Evolutionary conservation across 2,797 vertebrate genomes (phyloP), one percentile per base, ranked within the genome.

Genomic region (Gobio occitaniae): DNA sequence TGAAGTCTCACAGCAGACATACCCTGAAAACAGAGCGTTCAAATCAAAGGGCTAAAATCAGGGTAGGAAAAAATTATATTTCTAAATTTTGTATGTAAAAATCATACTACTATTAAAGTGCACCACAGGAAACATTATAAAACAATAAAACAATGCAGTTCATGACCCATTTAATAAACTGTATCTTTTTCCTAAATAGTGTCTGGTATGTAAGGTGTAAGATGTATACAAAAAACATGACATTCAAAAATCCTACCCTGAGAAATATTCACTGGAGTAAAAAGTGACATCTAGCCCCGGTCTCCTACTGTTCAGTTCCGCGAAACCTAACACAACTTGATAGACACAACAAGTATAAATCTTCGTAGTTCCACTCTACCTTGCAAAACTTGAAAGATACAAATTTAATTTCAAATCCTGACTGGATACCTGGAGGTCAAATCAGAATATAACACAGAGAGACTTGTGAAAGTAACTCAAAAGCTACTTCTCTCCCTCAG

Each of bases 391-490:
- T 52, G 70, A 65, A 19, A 50, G 19, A 75, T 32, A 50, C 29
- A 41, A 65, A 78, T 78, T 21, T 41, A 54, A 76, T 68, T 47
- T 77, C 50, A 77, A 84, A 84, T 54, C 32, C 47, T 25, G 71
- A 66, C 71, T 66, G 59, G 44, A 75, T n/a, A 52, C 48, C 71
- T 69, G 63, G 16, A 47, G 74, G 82, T 56, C 79, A 81, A 54
- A 52, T 41, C 61, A 56, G 32, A 56, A 52, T 47, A 12, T 77
- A 54, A 54, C 10, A 25, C 36, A 77, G 63, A 84, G 25, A 47
- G 38, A 69, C 61, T 56, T 56, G 72, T 56, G n/a, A 83, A 83
- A 77, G 65, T 84, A 17, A 56, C 48, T 68, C 63, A 47, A 84
- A 77, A 69, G 61, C 82, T 38, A 19, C 77, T 77, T 77, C 63